Evolutionary conservation across 2,888 invertebrate genomes (phyloP), one percentile per base, ranked within the genome.

Genomic region (Dugesia japonica): DNA sequence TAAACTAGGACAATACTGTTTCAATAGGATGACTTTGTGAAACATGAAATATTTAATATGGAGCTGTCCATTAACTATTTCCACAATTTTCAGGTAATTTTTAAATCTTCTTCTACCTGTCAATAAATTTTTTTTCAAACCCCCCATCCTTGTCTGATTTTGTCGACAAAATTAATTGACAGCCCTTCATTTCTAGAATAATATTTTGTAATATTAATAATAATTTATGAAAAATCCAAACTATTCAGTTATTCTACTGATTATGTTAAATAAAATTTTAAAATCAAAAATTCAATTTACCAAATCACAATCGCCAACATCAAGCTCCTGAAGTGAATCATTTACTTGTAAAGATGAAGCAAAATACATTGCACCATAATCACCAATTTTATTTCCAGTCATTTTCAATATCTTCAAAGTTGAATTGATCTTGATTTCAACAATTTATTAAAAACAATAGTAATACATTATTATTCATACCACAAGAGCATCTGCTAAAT

Each of bases 261-360:
- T n/a, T n/a, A n/a, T n/a, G n/a, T n/a, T n/a, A n/a, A n/a, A n/a
- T n/a, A n/a, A n/a, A n/a, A n/a, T n/a, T n/a, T n/a, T n/a, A n/a
- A n/a, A n/a, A n/a, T n/a, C n/a, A n/a, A 31, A 31, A 31, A 4
- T 7, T 31, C 31, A 23, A 38, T 17, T 17, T 56, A 56, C 56
- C 56, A 82, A 77, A 79, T 84, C 83, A 23, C 82, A 81, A 73
- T 84, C 83, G 0, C 81, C 83, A 1, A 84, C 80, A 79, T 84
- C 84, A n/a, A 84, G 80, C 20, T 80, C 79, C 77, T 81, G 80
- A 17, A 84, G 79, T 0, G 81, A 80, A 26, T 80, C 80, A 79
- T 84, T 84, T 72, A 84, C 79, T 80, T 84, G 84, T 31, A 85
- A 78, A 74, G 82, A 81, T 79, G 83, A 82, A 42, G 85, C 85